Percentiles rank a stretch among this genome's conserved stretches.
Evolutionary conservation across 2,888 invertebrate species (phyloP).

Genomic region (Lymantria dispar): DNA sequence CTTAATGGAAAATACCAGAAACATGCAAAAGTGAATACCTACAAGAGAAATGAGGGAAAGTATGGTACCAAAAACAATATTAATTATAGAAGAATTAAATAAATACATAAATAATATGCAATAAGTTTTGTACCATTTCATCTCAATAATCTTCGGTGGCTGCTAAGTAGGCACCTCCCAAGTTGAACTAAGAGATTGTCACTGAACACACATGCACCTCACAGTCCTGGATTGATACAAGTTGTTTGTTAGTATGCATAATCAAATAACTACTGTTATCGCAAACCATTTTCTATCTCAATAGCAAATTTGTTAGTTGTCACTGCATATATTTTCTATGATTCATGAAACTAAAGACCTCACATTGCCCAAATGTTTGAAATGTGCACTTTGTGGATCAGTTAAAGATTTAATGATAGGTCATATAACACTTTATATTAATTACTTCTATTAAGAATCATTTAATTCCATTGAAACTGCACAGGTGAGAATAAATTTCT

Average conservation of each 20-base stretch:
- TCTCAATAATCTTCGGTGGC: slow-evolving; percentile 70
- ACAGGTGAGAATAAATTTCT: no score
- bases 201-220: slow-evolving; percentile 73
- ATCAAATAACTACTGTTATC: slow-evolving; percentile 28
- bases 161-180: slow-evolving; percentile 48
- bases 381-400: neutral
- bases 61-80: neutral
- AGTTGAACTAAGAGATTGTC: slow-evolving; percentile 54
- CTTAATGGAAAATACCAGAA: slow-evolving; percentile 15
- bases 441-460: neutral
- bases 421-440: neutral
- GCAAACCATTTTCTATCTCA: slow-evolving; percentile 20
- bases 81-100: slow-evolving; percentile 12
- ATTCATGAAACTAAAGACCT: neutral
- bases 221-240: slow-evolving; percentile 75
- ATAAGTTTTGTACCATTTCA: slow-evolving; percentile 73
- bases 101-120: slow-evolving; percentile 42
- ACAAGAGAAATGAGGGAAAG: neutral
- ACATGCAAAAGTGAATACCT: slow-evolving; percentile 16
- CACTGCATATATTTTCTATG: neutral
- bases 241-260: slow-evolving; percentile 65
- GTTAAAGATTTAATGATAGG: neutral
- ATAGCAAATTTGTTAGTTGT: slow-evolving; percentile 10
- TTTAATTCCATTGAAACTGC: neutral
- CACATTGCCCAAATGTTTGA: neutral